Percentiles rank a stretch among this genome's conserved stretches.
phyloP scores from a whole-genome alignment of 2,113 vertebrate genomes.

The Anhinga rufa region DNA sequence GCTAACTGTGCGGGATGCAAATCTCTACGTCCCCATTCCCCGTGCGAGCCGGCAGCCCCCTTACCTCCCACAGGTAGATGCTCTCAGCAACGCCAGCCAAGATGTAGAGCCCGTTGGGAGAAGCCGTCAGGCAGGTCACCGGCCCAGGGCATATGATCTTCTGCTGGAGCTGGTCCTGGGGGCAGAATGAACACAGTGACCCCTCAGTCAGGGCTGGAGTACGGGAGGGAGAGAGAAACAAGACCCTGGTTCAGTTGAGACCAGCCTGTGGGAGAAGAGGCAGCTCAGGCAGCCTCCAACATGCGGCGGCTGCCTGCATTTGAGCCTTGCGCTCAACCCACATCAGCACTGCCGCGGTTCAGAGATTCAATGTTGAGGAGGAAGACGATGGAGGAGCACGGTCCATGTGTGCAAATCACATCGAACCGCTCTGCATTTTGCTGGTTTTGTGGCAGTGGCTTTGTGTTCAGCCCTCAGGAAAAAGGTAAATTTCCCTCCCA shows the following conservation, averaged over 20 bases:
- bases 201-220: background rate
- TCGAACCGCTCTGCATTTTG: accelerated
- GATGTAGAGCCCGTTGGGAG: constrained; percentile 87
- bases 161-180: constrained; percentile 95
- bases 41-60: background rate
- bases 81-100: constrained; percentile 85
- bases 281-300: background rate
- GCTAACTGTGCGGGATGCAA: accelerated
- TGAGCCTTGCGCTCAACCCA: background rate
- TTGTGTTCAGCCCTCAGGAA: background rate
- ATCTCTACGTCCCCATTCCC: accelerated
- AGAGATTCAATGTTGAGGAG: background rate
- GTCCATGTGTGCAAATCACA: background rate
- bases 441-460: background rate
- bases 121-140: constrained; percentile 84
- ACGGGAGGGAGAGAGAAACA: background rate
- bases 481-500: background rate
- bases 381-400: background rate
- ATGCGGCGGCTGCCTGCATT: accelerated
- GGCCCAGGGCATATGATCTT: constrained; percentile 94
- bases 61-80: constrained; percentile 95
- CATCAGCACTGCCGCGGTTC: accelerated
- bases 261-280: background rate
- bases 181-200: background rate
- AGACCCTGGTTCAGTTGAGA: background rate